phyloP scores from a whole-genome alignment of 2,113 vertebrate genomes.

The Rhombomys opimus region DNA sequence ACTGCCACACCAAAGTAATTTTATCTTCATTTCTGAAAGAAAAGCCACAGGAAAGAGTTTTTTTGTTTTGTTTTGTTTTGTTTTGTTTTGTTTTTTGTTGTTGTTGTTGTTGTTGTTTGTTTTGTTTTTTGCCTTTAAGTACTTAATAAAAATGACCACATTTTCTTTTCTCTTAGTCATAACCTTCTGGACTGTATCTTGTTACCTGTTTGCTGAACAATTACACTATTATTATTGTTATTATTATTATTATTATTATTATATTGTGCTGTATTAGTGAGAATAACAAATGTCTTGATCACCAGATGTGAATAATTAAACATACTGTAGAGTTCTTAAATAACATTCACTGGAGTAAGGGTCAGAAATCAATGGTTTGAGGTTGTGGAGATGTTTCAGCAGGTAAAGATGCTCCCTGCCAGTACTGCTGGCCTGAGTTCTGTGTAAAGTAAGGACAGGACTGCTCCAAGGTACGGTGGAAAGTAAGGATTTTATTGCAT shows the following conservation, averaged over 20 bases:
- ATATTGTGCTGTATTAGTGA: neutral
- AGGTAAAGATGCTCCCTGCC: neutral
- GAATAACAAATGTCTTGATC: neutral
- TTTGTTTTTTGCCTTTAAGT: neutral
- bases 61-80: no score
- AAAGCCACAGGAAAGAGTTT: neutral
- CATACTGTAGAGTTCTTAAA: neutral
- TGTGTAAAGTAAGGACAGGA: neutral
- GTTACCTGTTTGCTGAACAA: neutral
- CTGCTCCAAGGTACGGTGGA: neutral
- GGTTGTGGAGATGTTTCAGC: neutral
- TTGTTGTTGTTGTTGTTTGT: no score
- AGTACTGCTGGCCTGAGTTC: neutral
- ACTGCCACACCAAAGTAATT: neutral
- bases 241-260: neutral
- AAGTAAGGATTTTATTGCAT: neutral
- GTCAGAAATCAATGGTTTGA: neutral
- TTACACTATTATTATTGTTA: neutral
- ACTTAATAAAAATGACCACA: neutral
- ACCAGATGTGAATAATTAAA: neutral
- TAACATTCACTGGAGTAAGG: neutral
- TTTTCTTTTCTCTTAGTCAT: neutral
- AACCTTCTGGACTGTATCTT: neutral
- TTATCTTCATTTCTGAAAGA: conserved; percentile 41
- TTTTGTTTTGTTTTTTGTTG: no score